Evolutionary conservation across 2,888 invertebrate species (phyloP), one percentile per base, ranked within the genome.

Genomic region (Cordylochernes scorpioides): DNA sequence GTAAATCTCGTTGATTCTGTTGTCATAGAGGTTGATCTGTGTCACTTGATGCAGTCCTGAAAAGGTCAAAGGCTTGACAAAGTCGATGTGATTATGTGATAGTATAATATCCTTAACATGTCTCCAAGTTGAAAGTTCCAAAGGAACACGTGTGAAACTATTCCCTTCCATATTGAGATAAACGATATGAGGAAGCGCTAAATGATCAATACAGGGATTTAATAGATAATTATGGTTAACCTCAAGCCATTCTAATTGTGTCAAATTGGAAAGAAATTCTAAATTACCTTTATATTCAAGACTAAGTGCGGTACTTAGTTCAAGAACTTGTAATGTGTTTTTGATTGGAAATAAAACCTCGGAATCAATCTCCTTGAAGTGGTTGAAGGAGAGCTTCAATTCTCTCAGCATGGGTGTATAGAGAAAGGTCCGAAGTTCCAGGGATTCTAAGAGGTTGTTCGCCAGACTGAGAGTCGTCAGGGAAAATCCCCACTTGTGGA

Each of bases 101-200:
- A 82, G 57, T 44, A 78, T 66, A 22, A 80, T 61, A 49, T 78
- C 75, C 30, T 65, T 66, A 29, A 82, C 52, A 42, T 69, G 65
- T 6, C 14, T 22, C 7, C 65, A 28, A 9, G 24, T 59, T 42
- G 78, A 73, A 4, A 68, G 55, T 31, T 65, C 66, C 3, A 65
- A 28, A 5, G 67, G 62, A 33, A 82, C 58, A 24, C 63, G 60
- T 35, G 67, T 64, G 8, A 84, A 60, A 44, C 71, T 65, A 54
- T 84, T 84, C 30, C 73, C 75, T 47, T 78, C 78, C 46, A 84
- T 56, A 52, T 80, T 80, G 41, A 80, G 63, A 55, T 80, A 77
- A n/a, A 73, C 63, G 31, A 80, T 59, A 45, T 68, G 65, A 29
- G 67, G 65, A 46, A 75, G 72, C 45, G 65, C 65, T n/a, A n/a